These are phyloP conservation scores for Hemicrepidius hirtus DNA, from an alignment of 2,888 invertebrate genomes.

Conservation along the genomic window DNA sequence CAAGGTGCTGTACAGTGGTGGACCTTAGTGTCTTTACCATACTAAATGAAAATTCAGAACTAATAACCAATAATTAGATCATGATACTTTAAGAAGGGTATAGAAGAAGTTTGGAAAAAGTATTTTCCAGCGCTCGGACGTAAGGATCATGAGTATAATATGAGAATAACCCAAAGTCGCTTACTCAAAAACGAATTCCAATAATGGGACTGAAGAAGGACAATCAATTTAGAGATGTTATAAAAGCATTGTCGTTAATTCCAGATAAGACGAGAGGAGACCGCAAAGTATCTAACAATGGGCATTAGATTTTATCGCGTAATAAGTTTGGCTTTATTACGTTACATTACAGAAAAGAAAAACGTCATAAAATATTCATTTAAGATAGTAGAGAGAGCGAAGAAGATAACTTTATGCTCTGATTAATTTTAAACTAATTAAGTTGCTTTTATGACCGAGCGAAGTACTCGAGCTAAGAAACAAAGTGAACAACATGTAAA, in stretches of 20 bases:
- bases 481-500: conserved; percentile 44
- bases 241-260: conserved; percentile 2
- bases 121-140: too few relatives aligned
- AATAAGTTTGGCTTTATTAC: conserved; percentile 21
- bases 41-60: too few relatives aligned
- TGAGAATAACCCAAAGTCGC: too few relatives aligned
- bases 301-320: conserved; percentile 16
- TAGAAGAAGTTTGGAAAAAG: too few relatives aligned
- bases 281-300: conserved; percentile 12
- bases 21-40: too few relatives aligned
- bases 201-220: too few relatives aligned
- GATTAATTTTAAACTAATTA: conserved; percentile 46
- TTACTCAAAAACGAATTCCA: too few relatives aligned
- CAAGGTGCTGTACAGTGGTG: too few relatives aligned
- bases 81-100: too few relatives aligned
- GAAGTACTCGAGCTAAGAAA: conserved; percentile 30
- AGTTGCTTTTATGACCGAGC: conserved; percentile 33
- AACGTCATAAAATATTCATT: conserved; percentile 29
- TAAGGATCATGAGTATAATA: too few relatives aligned
- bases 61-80: too few relatives aligned
- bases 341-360: conserved; percentile 13
- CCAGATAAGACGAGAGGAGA: neutral
- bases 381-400: conserved; percentile 8
- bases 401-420: conserved; percentile 36
- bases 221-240: neutral